Base-by-base conservation (phyloP, 2,113 vertebrate genomes). In the Platysternon megacephalum region DNA sequence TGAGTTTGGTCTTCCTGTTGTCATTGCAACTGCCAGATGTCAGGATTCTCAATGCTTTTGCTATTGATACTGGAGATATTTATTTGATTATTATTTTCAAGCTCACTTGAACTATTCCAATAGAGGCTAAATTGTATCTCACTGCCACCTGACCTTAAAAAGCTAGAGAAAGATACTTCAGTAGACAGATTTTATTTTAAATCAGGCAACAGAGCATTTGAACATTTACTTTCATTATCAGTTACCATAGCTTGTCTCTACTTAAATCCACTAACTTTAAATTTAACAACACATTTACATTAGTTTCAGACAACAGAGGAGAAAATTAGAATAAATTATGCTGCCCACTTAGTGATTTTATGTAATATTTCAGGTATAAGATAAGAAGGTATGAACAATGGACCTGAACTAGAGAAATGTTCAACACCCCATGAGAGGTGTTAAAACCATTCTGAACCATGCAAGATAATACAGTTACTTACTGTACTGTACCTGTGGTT, bases 51-150 rank as follows among this genome's bases (percentile, higher is more conserved):
- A 85, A 72, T 86, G 32, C 2, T 89, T 86, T 83, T 92, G 26
- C 39, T 79, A 8, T 80, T 79, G 52, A 2, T 82, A 85, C 14
- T 58, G 46, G 86, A 90, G 17, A 88, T 51, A 53, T 24, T 91
- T 89, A 89, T 65, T 42, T 84, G n/a, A 82, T 26, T 85, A 94
- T 61, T 94, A 51, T 85, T 88, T 91, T 58, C 7, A 94, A 82
- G 42, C 3, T 96, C 46, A 72, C 49, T 61, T 84, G 39, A 94
- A 51, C 6, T 72, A 42, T 80, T 87, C 61, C 44, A 93, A 52
- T 2, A 72, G 68, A 90, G 29, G 12, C 12, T 58, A 48, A 93
- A 85, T 51, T 53, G 44, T 49, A 93, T 85, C 44, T 94, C 79
- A 11, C 26, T 76, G 87, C 44, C 28, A 86, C 55, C 8, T 92